These are phyloP conservation scores for Rattus rattus DNA, from an alignment of 2,113 vertebrate genomes.

Conservation along the genomic window DNA sequence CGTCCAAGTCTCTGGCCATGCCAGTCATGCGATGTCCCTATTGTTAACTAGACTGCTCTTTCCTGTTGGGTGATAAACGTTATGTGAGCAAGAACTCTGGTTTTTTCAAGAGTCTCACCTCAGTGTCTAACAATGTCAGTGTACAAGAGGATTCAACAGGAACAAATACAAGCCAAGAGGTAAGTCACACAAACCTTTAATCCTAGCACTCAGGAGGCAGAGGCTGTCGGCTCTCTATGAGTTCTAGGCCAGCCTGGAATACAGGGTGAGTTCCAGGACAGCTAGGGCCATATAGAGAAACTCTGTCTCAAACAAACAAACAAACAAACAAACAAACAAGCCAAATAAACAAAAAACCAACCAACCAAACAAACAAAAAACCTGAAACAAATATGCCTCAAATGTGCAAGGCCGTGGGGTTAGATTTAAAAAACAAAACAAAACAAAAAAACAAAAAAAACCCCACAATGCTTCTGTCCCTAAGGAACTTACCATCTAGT, in stretches of 20 bases:
- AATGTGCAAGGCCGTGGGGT: neutral
- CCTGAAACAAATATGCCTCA: neutral
- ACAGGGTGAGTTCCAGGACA: too few relatives aligned
- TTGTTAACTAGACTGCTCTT: conserved; percentile 46
- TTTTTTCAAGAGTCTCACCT: conserved; percentile 21
- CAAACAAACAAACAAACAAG: too few relatives aligned
- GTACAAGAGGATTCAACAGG: conserved; percentile 52
- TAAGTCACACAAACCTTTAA: too few relatives aligned
- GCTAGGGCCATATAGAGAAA: too few relatives aligned
- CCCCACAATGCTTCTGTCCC: neutral
- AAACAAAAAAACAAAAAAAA: neutral
- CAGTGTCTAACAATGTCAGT: neutral
- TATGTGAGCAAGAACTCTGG: conserved; percentile 44
- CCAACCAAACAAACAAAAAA: too few relatives aligned
- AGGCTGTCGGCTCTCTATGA: too few relatives aligned
- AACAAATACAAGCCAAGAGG: neutral
- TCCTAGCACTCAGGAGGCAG: too few relatives aligned
- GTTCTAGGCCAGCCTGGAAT: too few relatives aligned
- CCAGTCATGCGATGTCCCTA: neutral
- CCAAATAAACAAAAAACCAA: too few relatives aligned
- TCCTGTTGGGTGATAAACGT: conserved; percentile 45
- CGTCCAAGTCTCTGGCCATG: neutral
- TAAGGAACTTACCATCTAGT: conserved; percentile 12
- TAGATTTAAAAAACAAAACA: neutral
- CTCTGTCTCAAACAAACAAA: too few relatives aligned